phyloP scores from a whole-genome alignment of 2,888 invertebrate species.

The Melieria crassipennis region DNA sequence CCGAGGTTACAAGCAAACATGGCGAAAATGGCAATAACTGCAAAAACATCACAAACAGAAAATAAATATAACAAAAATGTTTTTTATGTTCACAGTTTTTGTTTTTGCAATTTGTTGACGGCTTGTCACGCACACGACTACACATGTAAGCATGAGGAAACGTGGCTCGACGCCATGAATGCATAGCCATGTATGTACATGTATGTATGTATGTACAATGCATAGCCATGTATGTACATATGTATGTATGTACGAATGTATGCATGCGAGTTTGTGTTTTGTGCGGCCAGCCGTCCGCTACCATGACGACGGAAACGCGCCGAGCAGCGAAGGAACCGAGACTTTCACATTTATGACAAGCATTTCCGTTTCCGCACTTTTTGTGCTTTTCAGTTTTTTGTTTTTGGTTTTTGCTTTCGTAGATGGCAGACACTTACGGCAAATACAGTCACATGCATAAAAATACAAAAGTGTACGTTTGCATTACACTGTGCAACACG shows the following conservation, averaged over 20 bases:
- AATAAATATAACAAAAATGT: not conserved
- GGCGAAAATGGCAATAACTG: no score
- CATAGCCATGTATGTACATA: not conserved
- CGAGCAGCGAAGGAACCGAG: not conserved
- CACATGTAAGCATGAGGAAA: not conserved
- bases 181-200: not conserved
- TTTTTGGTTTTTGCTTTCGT: no score
- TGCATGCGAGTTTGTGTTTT: not conserved
- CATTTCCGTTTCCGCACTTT: no score
- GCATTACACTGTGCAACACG: no score
- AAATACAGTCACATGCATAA: no score
- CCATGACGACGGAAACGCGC: not conserved
- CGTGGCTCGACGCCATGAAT: not conserved
- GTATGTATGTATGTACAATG: slow-evolving; percentile 4
- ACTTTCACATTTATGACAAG: no score
- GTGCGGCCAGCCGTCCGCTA: not conserved
- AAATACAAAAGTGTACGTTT: no score
- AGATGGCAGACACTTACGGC: no score
- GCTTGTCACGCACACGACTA: not conserved
- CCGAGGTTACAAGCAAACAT: no score
- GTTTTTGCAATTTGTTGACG: no score
- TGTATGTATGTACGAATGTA: not conserved
- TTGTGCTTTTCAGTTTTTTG: no score
- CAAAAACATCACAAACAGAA: no score
- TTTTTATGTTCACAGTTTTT: not conserved